A percentile compares a stretch with the other conserved stretches of the same genome.
phyloP scores from a whole-genome alignment of 2,888 invertebrate genomes.

The Orthosia cruda region DNA sequence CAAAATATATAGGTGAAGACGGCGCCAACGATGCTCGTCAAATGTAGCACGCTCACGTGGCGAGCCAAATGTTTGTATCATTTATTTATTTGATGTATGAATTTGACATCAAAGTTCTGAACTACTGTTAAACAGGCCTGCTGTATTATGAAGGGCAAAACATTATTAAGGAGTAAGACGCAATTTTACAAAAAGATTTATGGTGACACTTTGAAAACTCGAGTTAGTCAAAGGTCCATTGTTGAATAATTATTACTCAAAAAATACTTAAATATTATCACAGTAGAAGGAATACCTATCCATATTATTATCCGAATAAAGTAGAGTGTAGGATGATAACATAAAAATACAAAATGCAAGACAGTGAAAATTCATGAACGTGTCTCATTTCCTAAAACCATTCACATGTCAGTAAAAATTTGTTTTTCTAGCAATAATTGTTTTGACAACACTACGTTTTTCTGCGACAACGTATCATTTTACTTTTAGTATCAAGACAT shows the following conservation, averaged over 20 bases:
- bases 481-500: slow-evolving; percentile 31
- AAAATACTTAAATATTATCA: too few relatives aligned
- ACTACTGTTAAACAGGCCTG: not conserved
- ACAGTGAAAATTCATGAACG: not conserved
- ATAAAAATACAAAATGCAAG: not conserved
- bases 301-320: not conserved
- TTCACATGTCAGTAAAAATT: not conserved
- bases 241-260: too few relatives aligned
- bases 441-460: slow-evolving; percentile 20
- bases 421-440: slow-evolving; percentile 15
- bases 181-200: not conserved
- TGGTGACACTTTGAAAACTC: not conserved
- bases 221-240: not conserved
- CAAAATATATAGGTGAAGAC: slow-evolving; percentile 16
- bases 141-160: not conserved
- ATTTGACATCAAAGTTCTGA: not conserved
- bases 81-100: slow-evolving; percentile 5
- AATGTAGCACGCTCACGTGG: slow-evolving; percentile 5
- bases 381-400: slow-evolving; percentile 29
- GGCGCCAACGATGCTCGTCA: slow-evolving; percentile 37
- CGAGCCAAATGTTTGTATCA: slow-evolving; percentile 21
- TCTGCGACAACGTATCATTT: slow-evolving; percentile 13
- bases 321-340: not conserved
- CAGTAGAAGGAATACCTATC: too few relatives aligned
- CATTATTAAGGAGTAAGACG: not conserved